Evolutionary conservation across 2,113 vertebrate genomes (phyloP).

Genomic region (Benitochromis conjunctus): DNA sequence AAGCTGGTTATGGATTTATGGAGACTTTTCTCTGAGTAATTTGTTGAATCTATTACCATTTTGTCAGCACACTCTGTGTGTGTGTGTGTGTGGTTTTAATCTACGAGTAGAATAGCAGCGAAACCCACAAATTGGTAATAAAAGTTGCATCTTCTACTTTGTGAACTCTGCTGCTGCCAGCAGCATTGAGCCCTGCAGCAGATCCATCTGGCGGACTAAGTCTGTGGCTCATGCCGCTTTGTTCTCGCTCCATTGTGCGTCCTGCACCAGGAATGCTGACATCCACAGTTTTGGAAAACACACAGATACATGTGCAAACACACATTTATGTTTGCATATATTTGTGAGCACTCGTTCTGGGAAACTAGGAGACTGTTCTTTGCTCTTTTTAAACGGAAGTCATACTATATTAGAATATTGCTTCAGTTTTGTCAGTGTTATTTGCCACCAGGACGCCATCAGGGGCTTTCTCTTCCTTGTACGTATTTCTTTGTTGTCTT

Average conservation of each 20-base stretch:
- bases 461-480: background rate
- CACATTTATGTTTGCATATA: slow-evolving; percentile 26
- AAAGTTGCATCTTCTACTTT: background rate
- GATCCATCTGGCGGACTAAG: slow-evolving; percentile 39
- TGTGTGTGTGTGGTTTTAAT: too few relatives aligned
- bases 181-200: slow-evolving; percentile 17
- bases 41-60: rapidly evolving
- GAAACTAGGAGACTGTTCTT: background rate
- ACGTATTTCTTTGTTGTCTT: background rate
- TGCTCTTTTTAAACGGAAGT: slow-evolving; percentile 26
- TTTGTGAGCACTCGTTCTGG: background rate
- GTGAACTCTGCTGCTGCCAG: background rate
- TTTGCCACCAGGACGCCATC: slow-evolving; percentile 25
- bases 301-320: slow-evolving; percentile 22
- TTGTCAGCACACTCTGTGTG: rapidly evolving
- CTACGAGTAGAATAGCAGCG: background rate
- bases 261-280: slow-evolving; percentile 73
- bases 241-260: slow-evolving; percentile 68
- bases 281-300: slow-evolving; percentile 38
- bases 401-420: slow-evolving; percentile 23
- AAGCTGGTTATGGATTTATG: background rate
- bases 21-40: background rate
- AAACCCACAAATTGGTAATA: background rate
- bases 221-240: slow-evolving; percentile 58
- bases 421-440: slow-evolving; percentile 19